Percentiles rank a stretch among this genome's conserved stretches.
These are phyloP conservation scores for Nanorana parkeri DNA, from an alignment of 2,113 vertebrate genomes.

Conservation along the genomic window DNA sequence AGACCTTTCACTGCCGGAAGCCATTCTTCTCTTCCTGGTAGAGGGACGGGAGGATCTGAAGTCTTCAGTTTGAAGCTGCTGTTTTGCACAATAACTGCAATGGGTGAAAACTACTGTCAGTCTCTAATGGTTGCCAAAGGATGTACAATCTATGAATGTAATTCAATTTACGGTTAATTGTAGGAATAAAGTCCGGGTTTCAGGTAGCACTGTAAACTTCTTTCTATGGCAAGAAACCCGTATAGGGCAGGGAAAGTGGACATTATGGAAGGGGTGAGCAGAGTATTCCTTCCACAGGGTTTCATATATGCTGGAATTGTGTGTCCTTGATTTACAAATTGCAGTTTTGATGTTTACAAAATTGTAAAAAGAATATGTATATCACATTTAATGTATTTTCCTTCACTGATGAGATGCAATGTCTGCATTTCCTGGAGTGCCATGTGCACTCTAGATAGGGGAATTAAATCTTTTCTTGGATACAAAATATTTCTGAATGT, in stretches of 20 bases:
- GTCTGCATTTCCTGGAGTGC: not conserved
- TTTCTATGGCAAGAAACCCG: not conserved
- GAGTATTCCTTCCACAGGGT: slow-evolving; percentile 35
- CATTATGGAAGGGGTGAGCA: too few species aligned
- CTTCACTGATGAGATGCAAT: not conserved
- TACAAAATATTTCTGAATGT: not conserved
- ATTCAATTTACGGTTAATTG: slow-evolving; percentile 78
- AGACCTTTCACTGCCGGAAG: slow-evolving; percentile 94
- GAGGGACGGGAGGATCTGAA: slow-evolving; percentile 31
- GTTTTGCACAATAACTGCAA: slow-evolving; percentile 61
- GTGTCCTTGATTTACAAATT: slow-evolving; percentile 65
- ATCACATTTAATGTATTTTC: slow-evolving; percentile 45
- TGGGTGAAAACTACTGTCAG: slow-evolving; percentile 62
- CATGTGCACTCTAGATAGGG: not conserved
- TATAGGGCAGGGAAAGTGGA: not conserved
- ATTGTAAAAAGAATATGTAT: slow-evolving; percentile 56
- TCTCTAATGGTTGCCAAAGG: slow-evolving; percentile 63
- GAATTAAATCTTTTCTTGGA: not conserved
- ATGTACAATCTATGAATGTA: slow-evolving; percentile 75
- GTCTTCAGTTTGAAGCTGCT: slow-evolving; percentile 56
- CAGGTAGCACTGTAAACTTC: slow-evolving; percentile 58
- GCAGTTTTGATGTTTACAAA: slow-evolving; percentile 49
- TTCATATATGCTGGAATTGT: slow-evolving; percentile 66
- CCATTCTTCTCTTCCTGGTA: slow-evolving; percentile 98
- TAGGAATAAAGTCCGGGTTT: slow-evolving; percentile 76